Percentiles rank a stretch among this genome's conserved stretches.
phyloP scores from a whole-genome alignment of 2,888 invertebrate species.

The Caradrina kadenii region DNA sequence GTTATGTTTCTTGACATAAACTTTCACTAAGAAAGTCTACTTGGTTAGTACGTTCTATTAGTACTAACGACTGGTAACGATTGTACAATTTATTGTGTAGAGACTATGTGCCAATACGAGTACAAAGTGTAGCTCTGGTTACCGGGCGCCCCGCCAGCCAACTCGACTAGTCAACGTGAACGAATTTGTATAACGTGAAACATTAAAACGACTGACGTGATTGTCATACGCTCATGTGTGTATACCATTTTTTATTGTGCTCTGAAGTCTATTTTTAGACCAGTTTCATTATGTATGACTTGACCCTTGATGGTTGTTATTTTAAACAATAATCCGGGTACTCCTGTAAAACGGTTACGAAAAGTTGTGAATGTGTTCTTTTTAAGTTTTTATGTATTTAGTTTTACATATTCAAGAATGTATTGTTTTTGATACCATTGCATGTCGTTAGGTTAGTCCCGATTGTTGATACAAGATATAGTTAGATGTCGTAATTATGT shows the following conservation, averaged over 20 bases:
- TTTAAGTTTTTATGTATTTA: constrained; percentile 29
- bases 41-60: constrained; percentile 13
- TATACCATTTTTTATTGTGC: constrained; percentile 32
- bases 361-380: constrained; percentile 40
- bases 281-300: constrained; percentile 16
- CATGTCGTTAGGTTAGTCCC: constrained; percentile 39
- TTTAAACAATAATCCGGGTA: constrained; percentile 16
- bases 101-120: constrained; percentile 72
- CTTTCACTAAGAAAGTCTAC: constrained; percentile 1
- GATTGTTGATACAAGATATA: constrained; percentile 33
- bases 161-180: constrained; percentile 72
- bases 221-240: constrained; percentile 39
- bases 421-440: constrained; percentile 46
- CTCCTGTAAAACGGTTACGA: constrained; percentile 20
- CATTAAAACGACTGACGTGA: constrained; percentile 35
- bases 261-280: constrained; percentile 33
- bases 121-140: constrained; percentile 66
- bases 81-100: constrained; percentile 24
- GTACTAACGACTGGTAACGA: constrained; percentile 29
- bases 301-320: constrained; percentile 1
- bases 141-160: constrained; percentile 72
- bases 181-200: constrained; percentile 47
- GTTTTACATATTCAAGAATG: constrained; percentile 51
- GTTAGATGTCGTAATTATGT: constrained; percentile 15
- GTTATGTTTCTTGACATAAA: background rate